Evolutionary conservation across 2,797 vertebrate genomes (phyloP), one percentile per base, ranked within the genome.

Genomic region (Etheostoma nigrum): DNA sequence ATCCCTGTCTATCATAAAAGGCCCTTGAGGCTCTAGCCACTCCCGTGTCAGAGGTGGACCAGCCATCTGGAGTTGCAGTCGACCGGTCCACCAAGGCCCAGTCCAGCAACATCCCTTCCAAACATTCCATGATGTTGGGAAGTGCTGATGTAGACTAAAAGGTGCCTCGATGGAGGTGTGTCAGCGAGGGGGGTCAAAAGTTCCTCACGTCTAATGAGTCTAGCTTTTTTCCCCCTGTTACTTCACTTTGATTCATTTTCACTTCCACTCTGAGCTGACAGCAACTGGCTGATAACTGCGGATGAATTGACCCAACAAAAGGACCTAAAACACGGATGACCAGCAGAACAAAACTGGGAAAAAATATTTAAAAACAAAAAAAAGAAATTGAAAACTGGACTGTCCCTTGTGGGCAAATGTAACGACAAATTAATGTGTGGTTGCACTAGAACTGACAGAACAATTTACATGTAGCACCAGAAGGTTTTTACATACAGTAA

Each of bases 1-100:
- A 61, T 78, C 62, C 6, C 5, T 51, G 7, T 66, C 66, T 15
- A 1, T 80, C 67, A 74, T 42, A 33, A 60, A 70, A 63, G 42
- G 51, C 72, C 75, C 72, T 67, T 12, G 59, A 76, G 68, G 57
- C 54, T 18, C 4, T 0, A n/a, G 23, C 51, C 68, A 62, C 76
- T 79, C 59, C 4, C 0, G 66, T 68, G 81, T 91, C 85, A 77
- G 65, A 85, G 79, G 82, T 87, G 73, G 67, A 51, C 25, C 0
- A 19, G 61, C 79, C 80, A 82, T 86, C 79, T 88, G 83, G 84
- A 78, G 45, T 8, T 40, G 40, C 21, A 21, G 72, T 75, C 47
- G 3, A 66, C 74, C 55, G 72, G 78, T 70, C 68, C 45, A n/a
- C 75, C 23, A 18, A 62, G 54, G 65, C 47, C 30, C 12, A 72